Evolutionary conservation across 2,113 vertebrate genomes (phyloP), one percentile per base, ranked within the genome.

Genomic region (Glaucomys volans): DNA sequence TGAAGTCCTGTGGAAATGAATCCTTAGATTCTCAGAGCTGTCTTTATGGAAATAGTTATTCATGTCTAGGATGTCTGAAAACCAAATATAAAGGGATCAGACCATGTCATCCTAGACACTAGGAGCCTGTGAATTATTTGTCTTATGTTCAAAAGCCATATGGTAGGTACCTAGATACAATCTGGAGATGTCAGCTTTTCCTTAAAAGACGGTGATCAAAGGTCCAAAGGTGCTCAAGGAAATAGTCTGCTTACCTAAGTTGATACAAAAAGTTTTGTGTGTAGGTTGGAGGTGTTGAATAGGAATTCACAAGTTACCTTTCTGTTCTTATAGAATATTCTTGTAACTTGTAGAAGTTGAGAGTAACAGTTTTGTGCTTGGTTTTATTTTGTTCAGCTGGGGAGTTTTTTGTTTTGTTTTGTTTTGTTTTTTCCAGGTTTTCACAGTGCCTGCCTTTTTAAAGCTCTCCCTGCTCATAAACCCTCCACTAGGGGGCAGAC

Each of bases 401-500:
- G 7, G n/a, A n/a, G n/a, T n/a, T 22, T 57, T 81, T 57, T 75
- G 44, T 67, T 44, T n/a, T n/a, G n/a, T n/a, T 47, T 47, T 79
- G 32, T 79, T 72, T 79, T 79, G 44, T 47, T 50, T 50, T 50
- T 62, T 86, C 30, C 54, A 57, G 37, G 30, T 71, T 47, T 94
- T 88, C 71, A 28, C 20, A 59, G 5, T n/a, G 37, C 22, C 22
- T 67, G 26, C 76, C 26, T 81, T 30, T 81, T 54, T 77, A 12
- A 18, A 24, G 4, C 17, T 47, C 69, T 79, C 37, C 76, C 2
- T 90, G 35, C 42, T 85, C 42, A 32, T 4, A 24, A 66, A 57
- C 16, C 4, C 40, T 88, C 97, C 95, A 92, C 92, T 92, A 97
- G 96, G 90, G 92, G 96, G 90, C 90, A 90, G 84, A 74, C 44